These are phyloP conservation scores for Balearica regulorum DNA, from an alignment of 2,797 vertebrate species.

Conservation along the genomic window DNA sequence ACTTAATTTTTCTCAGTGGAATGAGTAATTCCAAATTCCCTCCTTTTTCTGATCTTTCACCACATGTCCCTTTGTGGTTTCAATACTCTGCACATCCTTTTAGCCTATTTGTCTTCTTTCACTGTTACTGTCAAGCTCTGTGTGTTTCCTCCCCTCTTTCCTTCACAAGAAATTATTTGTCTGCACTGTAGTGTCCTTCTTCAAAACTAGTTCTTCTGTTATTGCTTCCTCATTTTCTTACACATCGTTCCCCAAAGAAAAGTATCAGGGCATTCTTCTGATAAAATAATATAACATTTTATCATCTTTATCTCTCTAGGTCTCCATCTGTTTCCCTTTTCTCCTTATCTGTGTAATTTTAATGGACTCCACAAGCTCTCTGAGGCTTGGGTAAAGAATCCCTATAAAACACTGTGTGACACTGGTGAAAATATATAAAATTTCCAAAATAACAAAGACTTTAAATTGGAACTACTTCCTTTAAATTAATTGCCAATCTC, in stretches of 20 bases:
- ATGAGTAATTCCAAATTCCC: background rate
- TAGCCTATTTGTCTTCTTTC: background rate
- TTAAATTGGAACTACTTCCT: background rate
- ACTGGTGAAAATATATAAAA: background rate
- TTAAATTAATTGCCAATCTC: background rate
- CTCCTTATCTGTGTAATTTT: background rate
- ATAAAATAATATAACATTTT: background rate
- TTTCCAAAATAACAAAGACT: background rate
- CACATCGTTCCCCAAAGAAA: background rate
- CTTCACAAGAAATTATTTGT: background rate
- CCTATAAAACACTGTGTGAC: background rate
- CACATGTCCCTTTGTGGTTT: background rate
- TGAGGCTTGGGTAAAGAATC: background rate
- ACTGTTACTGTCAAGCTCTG: background rate
- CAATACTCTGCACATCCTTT: background rate
- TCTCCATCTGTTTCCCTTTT: background rate
- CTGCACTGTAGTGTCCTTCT: background rate
- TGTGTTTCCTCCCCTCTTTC: background rate
- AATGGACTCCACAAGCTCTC: background rate
- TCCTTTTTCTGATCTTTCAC: background rate
- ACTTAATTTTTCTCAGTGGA: background rate
- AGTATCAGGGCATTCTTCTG: background rate
- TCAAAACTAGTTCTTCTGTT: background rate
- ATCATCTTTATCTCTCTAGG: slow-evolving; percentile 15
- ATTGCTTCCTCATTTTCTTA: background rate